phyloP scores from a whole-genome alignment of 2,797 vertebrate genomes.

The Odontamblyopus lacepedii region DNA sequence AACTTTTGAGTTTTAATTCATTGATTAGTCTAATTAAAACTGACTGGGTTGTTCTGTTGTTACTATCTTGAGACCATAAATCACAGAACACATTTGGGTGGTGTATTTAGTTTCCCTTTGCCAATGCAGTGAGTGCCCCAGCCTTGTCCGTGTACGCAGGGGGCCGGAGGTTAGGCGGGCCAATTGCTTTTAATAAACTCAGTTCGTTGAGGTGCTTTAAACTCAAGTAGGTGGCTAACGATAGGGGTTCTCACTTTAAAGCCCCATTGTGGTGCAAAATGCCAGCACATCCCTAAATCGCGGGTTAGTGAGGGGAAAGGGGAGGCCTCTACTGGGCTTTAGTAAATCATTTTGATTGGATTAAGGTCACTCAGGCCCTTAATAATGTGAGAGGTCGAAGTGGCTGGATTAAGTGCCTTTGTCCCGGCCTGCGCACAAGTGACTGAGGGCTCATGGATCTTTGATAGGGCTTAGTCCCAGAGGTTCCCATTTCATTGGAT shows the following conservation, averaged over 20 bases:
- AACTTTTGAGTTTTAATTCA: background rate
- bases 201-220: conserved; percentile 83
- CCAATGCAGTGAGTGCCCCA: conserved; percentile 14
- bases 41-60: background rate
- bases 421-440: conserved; percentile 74
- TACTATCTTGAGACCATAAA: conserved; percentile 1
- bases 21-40: background rate
- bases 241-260: conserved; percentile 81
- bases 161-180: conserved; percentile 65
- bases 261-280: conserved; percentile 86
- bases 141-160: conserved; percentile 65
- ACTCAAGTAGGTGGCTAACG: conserved; percentile 84
- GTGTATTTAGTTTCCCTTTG: background rate
- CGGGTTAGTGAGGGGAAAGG: conserved; percentile 71
- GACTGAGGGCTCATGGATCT: conserved; percentile 73
- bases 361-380: conserved; percentile 92
- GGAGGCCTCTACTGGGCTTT: conserved; percentile 80
- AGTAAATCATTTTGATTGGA: conserved; percentile 99
- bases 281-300: conserved; percentile 75
- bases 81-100: conserved; percentile 4
- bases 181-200: conserved; percentile 89
- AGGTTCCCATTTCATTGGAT: conserved; percentile 77
- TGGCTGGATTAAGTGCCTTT: conserved; percentile 91
- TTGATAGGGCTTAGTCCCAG: conserved; percentile 79
- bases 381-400: conserved; percentile 95